These are phyloP conservation scores for Palythoa caribaeorum DNA, from an alignment of 92 coral and sea anemone genomes.

Conservation along the genomic window DNA sequence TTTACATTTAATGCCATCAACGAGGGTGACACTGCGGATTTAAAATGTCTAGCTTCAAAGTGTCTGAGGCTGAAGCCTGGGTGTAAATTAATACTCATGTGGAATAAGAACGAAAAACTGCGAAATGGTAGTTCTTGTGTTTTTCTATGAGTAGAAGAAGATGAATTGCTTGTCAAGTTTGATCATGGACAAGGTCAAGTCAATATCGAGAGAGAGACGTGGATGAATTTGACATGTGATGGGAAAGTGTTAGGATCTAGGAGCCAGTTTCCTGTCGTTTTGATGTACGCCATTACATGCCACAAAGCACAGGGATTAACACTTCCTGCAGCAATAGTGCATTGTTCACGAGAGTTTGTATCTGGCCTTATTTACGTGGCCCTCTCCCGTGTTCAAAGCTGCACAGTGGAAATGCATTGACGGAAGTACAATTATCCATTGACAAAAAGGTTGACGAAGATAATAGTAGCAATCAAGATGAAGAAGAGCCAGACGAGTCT, in stretches of 20 bases:
- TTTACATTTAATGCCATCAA: slow-evolving; percentile 51
- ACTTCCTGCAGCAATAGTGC: slow-evolving; percentile 39
- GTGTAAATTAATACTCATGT: slow-evolving; percentile 41
- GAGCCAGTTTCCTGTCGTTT: slow-evolving; percentile 49
- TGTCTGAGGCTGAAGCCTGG: slow-evolving; percentile 39
- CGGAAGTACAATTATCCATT: no score
- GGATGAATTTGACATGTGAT: slow-evolving; percentile 39
- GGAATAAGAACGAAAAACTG: slow-evolving; percentile 26
- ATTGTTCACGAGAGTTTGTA: slow-evolving; percentile 51
- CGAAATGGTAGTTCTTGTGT: slow-evolving; percentile 46
- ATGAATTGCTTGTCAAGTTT: slow-evolving; percentile 25
- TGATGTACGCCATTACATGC: slow-evolving; percentile 58
- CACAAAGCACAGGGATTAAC: slow-evolving; percentile 59
- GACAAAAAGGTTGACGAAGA: no score
- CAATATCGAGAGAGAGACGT: slow-evolving; percentile 35
- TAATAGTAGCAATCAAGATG: no score
- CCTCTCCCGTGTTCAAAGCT: no score
- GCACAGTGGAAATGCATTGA: no score
- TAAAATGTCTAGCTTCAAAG: slow-evolving; percentile 60
- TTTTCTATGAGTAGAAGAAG: slow-evolving; percentile 31
- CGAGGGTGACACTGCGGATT: slow-evolving; percentile 35
- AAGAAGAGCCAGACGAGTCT: no score
- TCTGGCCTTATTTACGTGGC: slow-evolving; percentile 51
- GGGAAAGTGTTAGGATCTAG: slow-evolving; percentile 49
- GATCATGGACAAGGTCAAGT: neutral